Evolutionary conservation across 2,888 invertebrate genomes (phyloP).

Genomic region (Yponomeuta plumbellus): DNA sequence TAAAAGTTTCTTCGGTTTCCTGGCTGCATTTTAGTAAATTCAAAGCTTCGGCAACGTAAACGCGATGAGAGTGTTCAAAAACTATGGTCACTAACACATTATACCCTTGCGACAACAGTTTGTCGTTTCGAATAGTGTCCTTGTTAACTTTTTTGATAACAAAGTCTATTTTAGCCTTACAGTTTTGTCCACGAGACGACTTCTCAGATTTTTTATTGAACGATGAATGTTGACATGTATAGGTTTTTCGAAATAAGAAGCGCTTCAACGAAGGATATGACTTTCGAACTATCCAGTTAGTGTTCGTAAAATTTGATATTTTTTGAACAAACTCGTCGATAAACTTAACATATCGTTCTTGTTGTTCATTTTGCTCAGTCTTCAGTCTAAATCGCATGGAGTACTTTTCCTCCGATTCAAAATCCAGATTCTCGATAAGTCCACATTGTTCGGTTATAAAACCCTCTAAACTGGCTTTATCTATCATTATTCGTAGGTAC

Average conservation of each 20-base stretch:
- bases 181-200: slow-evolving; percentile 7
- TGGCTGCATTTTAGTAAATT: background rate
- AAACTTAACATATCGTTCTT: slow-evolving; percentile 6
- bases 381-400: background rate
- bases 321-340: background rate
- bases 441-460: slow-evolving; percentile 21
- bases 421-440: slow-evolving; percentile 21
- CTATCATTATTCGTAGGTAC: slow-evolving; percentile 18
- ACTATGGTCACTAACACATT: slow-evolving; percentile 8
- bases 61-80: slow-evolving; percentile 12
- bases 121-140: slow-evolving; percentile 14
- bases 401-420: slow-evolving; percentile 11
- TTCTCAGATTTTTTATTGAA: slow-evolving; percentile 14
- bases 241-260: slow-evolving; percentile 11
- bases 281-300: slow-evolving; percentile 12
- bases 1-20: slow-evolving; percentile 12
- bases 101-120: slow-evolving; percentile 5
- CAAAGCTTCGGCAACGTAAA: slow-evolving; percentile 13
- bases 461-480: slow-evolving; percentile 21
- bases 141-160: slow-evolving; percentile 15
- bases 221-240: slow-evolving; percentile 16
- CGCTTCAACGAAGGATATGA: slow-evolving; percentile 15
- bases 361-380: slow-evolving; percentile 5
- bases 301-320: slow-evolving; percentile 10
- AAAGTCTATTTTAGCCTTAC: slow-evolving; percentile 14